A percentile compares a stretch with the other conserved stretches of the same genome.
These are phyloP conservation scores for Himalopsyche japonica DNA, from an alignment of 2,888 invertebrate genomes.

Conservation along the genomic window DNA sequence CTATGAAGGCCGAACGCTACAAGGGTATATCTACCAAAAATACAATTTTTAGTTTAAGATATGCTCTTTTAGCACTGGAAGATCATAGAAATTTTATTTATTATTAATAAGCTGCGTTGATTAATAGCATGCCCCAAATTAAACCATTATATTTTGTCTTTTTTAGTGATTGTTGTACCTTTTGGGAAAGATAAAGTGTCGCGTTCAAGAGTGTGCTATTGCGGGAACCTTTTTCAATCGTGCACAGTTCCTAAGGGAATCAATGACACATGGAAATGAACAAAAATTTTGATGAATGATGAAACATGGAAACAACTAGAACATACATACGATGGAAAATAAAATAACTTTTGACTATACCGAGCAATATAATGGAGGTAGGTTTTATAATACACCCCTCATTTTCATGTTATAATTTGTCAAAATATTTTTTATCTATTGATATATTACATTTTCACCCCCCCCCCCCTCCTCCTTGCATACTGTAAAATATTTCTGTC, in stretches of 20 bases:
- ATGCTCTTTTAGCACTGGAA: neutral
- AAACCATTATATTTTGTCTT: neutral
- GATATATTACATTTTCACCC: too few species aligned
- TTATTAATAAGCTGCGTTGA: neutral
- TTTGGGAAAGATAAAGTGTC: slow-evolving; percentile 66
- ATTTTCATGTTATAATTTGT: too few species aligned
- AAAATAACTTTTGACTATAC: too few species aligned
- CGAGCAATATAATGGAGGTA: too few species aligned
- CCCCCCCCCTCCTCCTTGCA: too few species aligned
- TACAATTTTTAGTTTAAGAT: neutral
- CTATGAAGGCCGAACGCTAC: too few species aligned
- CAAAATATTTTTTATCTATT: too few species aligned
- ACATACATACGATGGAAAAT: too few species aligned
- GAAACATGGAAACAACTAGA: neutral
- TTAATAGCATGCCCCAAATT: neutral
- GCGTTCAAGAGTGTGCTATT: slow-evolving; percentile 69
- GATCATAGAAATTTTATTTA: neutral
- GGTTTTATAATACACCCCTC: too few species aligned
- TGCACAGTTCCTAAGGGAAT: slow-evolving; percentile 64
- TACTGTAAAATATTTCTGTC: too few species aligned
- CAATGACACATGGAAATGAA: slow-evolving; percentile 13
- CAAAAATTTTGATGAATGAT: neutral
- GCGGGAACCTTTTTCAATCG: slow-evolving; percentile 61
- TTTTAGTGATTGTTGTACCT: slow-evolving; percentile 53
- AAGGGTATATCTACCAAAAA: too few species aligned